A percentile compares a stretch with the other conserved stretches of the same genome.
These are phyloP conservation scores for Forbesichthys papilliferus DNA, from an alignment of 2,113 vertebrate species.

Conservation along the genomic window DNA sequence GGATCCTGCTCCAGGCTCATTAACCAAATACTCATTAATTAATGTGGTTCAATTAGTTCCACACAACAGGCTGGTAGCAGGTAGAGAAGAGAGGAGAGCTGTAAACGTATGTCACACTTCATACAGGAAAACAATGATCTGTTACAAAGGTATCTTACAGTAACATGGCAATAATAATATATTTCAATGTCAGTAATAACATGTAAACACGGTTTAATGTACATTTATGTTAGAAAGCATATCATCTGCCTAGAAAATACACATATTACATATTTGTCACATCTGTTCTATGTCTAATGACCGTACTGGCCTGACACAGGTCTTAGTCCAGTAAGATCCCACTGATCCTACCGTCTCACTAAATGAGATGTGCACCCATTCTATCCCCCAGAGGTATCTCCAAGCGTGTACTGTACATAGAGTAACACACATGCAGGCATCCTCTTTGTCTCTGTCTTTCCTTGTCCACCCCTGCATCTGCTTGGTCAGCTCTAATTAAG, in stretches of 20 bases:
- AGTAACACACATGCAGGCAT: neutral
- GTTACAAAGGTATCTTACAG: neutral
- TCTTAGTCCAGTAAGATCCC: no score
- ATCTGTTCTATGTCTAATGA: conserved; percentile 24
- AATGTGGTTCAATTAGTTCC: conserved; percentile 54
- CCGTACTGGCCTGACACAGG: neutral
- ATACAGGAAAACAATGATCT: conserved; percentile 7
- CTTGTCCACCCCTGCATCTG: neutral
- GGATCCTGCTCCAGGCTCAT: conserved; percentile 59
- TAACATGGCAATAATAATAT: neutral
- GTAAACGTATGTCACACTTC: neutral
- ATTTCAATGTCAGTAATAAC: no score
- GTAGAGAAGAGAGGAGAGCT: conserved; percentile 27
- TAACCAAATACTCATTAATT: conserved; percentile 61
- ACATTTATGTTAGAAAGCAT: neutral
- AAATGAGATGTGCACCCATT: neutral
- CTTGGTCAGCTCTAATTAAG: conserved; percentile 51
- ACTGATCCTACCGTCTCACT: no score
- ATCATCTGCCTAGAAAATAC: neutral
- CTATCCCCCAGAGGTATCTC: neutral
- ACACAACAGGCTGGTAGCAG: conserved; percentile 18
- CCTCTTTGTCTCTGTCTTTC: neutral
- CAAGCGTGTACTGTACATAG: neutral
- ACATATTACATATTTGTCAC: conserved; percentile 10
- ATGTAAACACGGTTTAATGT: no score